These are phyloP conservation scores for Lingula anatina DNA, from an alignment of 2,888 invertebrate genomes.

Conservation along the genomic window DNA sequence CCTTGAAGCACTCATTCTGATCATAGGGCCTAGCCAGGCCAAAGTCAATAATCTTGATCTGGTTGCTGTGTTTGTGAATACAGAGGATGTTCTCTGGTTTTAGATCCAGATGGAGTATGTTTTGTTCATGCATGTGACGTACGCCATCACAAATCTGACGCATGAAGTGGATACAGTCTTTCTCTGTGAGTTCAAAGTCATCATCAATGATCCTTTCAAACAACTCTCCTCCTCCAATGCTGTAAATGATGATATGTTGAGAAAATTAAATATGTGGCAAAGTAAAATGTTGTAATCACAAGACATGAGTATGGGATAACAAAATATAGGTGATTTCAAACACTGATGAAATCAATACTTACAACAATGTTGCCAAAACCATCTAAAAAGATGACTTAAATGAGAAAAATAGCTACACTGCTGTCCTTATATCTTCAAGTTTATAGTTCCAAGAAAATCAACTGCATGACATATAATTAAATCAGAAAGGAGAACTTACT, in stretches of 20 bases:
- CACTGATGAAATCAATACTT: background rate
- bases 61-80: constrained; percentile 87
- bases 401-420: too few relatives aligned
- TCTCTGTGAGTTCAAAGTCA: constrained; percentile 92
- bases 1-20: constrained; percentile 75
- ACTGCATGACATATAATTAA: too few relatives aligned
- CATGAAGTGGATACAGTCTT: constrained; percentile 93
- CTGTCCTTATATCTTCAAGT: too few relatives aligned
- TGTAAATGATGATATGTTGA: constrained; percentile 51
- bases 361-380: too few relatives aligned
- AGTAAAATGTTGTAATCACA: background rate
- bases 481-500: too few relatives aligned
- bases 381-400: too few relatives aligned
- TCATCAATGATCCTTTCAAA: constrained; percentile 98
- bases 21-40: constrained; percentile 90
- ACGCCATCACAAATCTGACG: constrained; percentile 97
- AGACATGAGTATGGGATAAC: background rate
- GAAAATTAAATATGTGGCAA: background rate
- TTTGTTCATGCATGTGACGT: constrained; percentile 90
- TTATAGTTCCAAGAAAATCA: too few relatives aligned
- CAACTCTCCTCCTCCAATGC: constrained; percentile 95
- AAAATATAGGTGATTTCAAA: background rate
- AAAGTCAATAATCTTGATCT: constrained; percentile 98
- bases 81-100: constrained; percentile 99
- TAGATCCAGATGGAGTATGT: constrained; percentile 93